Evolutionary conservation across 2,888 invertebrate genomes (phyloP).

Genomic region (Caenorhabditis zanzibari): DNA sequence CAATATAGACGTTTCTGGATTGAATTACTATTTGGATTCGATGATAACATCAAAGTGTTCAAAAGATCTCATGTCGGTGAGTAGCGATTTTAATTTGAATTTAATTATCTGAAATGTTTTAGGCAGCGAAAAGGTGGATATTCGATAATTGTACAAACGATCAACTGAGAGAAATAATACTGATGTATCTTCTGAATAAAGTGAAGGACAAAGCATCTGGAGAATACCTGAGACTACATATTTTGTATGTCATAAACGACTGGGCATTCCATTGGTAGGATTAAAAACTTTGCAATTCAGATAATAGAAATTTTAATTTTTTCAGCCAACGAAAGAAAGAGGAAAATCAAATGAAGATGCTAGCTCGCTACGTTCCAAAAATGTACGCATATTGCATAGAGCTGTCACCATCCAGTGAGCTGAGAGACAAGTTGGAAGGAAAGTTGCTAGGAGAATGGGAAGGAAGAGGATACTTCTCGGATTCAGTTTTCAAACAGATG

Average conservation of each 20-base stretch:
- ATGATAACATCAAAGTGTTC: constrained; percentile 55
- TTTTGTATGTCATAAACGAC: constrained; percentile 99
- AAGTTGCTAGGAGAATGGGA: constrained; percentile 96
- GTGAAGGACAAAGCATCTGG: constrained; percentile 88
- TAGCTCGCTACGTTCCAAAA: constrained; percentile 96
- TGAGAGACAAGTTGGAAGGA: constrained; percentile 86
- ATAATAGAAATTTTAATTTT: constrained; percentile 69
- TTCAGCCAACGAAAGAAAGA: constrained; percentile 96
- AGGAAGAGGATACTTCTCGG: constrained; percentile 88
- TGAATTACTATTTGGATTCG: constrained; percentile 12
- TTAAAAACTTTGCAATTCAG: neutral
- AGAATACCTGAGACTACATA: constrained; percentile 95
- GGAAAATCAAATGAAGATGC: constrained; percentile 93
- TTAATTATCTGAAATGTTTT: neutral
- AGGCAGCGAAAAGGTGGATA: constrained; percentile 95
- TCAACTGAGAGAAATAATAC: constrained; percentile 89
- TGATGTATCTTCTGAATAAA: constrained; percentile 84
- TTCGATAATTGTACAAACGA: constrained; percentile 92
- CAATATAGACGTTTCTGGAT: constrained; percentile 37
- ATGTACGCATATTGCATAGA: constrained; percentile 97
- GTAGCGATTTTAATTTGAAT: no score
- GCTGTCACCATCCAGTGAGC: constrained; percentile 85
- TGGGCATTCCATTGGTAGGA: constrained; percentile 90
- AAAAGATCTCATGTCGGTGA: constrained; percentile 57
- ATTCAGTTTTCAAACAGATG: constrained; percentile 85